Percentiles rank a stretch among this genome's conserved stretches.
phyloP scores from a whole-genome alignment of 2,888 invertebrate genomes.

The Steinernema carpocapsae region DNA sequence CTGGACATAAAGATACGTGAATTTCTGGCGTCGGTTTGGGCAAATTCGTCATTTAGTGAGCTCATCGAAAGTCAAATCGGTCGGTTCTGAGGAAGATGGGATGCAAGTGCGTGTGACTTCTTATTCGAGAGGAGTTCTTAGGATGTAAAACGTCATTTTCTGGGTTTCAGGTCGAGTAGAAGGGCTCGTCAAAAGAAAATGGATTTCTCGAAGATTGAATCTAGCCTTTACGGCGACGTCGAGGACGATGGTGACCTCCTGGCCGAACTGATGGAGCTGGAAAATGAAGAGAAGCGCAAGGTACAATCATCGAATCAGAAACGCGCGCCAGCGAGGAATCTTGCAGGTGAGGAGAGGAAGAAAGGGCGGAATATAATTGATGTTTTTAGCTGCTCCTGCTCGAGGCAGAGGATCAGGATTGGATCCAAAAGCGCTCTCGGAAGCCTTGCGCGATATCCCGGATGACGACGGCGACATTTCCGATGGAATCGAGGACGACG shows the following conservation, averaged over 20 bases:
- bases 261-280: conserved; percentile 18
- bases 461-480: conserved; percentile 23
- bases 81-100: conserved; percentile 2
- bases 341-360: background rate
- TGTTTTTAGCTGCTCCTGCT: background rate
- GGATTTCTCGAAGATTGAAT: conserved; percentile 24
- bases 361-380: too few relatives aligned
- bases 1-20: too few relatives aligned
- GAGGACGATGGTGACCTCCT: conserved; percentile 23
- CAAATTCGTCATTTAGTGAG: too few relatives aligned
- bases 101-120: background rate
- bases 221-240: conserved; percentile 9
- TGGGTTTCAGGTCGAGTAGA: conserved; percentile 14
- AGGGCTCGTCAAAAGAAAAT: background rate
- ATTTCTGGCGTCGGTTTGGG: too few relatives aligned
- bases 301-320: background rate
- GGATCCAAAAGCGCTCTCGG: conserved; percentile 25
- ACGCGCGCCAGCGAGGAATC: background rate
- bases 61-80: background rate
- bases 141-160: background rate
- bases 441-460: background rate
- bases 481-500: conserved; percentile 23
- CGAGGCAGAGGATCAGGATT: background rate
- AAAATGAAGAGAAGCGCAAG: conserved; percentile 23
- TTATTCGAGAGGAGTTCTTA: background rate